Conservation (phyloP, 2,113 vertebrate species). For the Ceyx melanurus region DNA sequence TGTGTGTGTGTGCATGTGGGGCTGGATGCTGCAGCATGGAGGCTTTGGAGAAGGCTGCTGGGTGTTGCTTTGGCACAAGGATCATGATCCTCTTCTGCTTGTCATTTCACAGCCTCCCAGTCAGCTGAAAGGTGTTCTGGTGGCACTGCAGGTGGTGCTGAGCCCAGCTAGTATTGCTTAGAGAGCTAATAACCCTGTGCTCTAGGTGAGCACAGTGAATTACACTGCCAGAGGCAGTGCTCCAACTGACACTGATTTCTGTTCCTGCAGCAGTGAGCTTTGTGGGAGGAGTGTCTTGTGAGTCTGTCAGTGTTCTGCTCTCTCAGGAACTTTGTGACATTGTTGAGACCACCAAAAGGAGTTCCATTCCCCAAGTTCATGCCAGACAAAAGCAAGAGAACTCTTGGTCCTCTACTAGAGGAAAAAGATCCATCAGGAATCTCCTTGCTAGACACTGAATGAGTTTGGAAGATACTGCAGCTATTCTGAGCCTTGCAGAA, state of each 20-base stretch:
- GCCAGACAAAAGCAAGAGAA: not conserved
- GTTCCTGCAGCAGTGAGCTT: not conserved
- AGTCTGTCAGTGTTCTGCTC: not conserved
- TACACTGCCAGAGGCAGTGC: not conserved
- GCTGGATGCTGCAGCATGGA: not conserved
- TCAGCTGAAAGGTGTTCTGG: not conserved
- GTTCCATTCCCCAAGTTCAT: not conserved
- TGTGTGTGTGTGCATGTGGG: accelerated
- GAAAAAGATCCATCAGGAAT: not conserved
- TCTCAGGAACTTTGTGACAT: not conserved
- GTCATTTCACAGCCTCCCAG: not conserved
- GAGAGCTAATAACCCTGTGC: not conserved
- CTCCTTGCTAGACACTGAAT: not conserved
- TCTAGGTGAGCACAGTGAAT: not conserved
- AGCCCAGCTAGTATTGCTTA: not conserved
- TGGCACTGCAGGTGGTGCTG: not conserved
- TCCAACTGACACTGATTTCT: not conserved
- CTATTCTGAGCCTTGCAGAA: not conserved
- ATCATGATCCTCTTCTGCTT: not conserved
- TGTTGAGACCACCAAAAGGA: not conserved
- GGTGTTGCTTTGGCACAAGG: not conserved
- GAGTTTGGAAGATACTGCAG: not conserved
- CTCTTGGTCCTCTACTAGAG: not conserved
- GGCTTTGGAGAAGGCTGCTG: not conserved
- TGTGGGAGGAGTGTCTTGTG: not conserved